Percentiles rank a stretch among this genome's conserved stretches.
phyloP scores from a whole-genome alignment of 2,113 vertebrate species.

The Vanacampus margaritifer region DNA sequence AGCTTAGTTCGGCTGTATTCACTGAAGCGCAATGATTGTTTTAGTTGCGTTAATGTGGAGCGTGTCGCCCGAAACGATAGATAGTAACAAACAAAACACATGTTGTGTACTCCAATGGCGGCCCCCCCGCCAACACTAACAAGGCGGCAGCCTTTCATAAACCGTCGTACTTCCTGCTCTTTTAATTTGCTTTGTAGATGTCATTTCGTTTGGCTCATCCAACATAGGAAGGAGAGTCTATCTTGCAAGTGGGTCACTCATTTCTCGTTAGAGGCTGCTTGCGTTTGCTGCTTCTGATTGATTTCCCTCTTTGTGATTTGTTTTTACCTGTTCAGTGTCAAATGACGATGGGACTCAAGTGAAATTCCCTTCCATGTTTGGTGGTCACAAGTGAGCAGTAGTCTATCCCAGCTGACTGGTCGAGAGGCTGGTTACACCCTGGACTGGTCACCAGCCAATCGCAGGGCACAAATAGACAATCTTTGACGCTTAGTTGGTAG shows the following conservation, averaged over 20 bases:
- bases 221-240: slow-evolving; percentile 40
- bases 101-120: background rate
- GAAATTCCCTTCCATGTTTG: background rate
- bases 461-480: no score
- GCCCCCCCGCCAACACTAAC: slow-evolving; percentile 21
- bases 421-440: no score
- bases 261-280: slow-evolving; percentile 44
- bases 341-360: background rate
- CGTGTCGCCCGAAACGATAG: background rate
- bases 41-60: background rate
- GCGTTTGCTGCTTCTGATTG: background rate
- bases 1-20: background rate
- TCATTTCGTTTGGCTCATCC: slow-evolving; percentile 43
- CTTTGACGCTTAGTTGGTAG: no score
- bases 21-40: background rate
- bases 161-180: slow-evolving; percentile 20
- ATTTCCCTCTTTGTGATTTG: background rate
- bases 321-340: background rate
- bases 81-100: slow-evolving; percentile 7
- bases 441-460: no score
- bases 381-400: background rate
- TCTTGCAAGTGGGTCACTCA: slow-evolving; percentile 68
- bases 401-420: no score
- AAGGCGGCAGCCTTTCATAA: slow-evolving; percentile 48
- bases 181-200: slow-evolving; percentile 52